These are phyloP conservation scores for Delphinapterus leucas DNA, from an alignment of 2,113 vertebrate species.

Conservation along the genomic window DNA sequence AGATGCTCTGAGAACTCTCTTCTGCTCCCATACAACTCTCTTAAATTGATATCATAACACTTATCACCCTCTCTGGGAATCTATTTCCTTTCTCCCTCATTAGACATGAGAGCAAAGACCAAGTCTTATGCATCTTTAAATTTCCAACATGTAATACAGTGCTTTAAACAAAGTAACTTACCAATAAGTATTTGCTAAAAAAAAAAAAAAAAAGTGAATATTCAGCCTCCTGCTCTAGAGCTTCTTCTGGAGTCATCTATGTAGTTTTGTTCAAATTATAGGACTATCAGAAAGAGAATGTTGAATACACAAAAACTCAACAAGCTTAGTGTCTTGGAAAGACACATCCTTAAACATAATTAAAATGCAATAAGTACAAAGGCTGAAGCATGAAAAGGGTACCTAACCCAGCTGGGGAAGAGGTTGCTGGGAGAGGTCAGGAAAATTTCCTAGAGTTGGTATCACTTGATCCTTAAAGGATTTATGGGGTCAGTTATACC, in stretches of 20 bases:
- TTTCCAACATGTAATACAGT: not conserved
- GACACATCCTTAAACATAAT: not conserved
- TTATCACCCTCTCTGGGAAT: not conserved
- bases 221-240: not conserved
- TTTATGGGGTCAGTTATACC: too few relatives aligned
- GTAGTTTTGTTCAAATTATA: not conserved
- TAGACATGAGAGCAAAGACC: not conserved
- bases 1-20: not conserved
- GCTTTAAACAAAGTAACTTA: not conserved
- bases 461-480: too few relatives aligned
- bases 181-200: not conserved
- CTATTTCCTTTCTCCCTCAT: not conserved
- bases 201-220: not conserved
- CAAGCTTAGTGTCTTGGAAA: not conserved
- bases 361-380: not conserved
- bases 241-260: not conserved
- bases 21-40: not conserved
- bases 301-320: not conserved
- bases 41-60: not conserved
- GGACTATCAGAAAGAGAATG: not conserved
- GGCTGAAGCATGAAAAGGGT: not conserved
- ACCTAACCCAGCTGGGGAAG: not conserved
- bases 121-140: not conserved
- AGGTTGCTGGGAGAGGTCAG: not conserved
- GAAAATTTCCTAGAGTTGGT: too few relatives aligned